These are phyloP conservation scores for Oconnorella tubifera DNA, from an alignment of 2,888 invertebrate genomes.

Conservation along the genomic window DNA sequence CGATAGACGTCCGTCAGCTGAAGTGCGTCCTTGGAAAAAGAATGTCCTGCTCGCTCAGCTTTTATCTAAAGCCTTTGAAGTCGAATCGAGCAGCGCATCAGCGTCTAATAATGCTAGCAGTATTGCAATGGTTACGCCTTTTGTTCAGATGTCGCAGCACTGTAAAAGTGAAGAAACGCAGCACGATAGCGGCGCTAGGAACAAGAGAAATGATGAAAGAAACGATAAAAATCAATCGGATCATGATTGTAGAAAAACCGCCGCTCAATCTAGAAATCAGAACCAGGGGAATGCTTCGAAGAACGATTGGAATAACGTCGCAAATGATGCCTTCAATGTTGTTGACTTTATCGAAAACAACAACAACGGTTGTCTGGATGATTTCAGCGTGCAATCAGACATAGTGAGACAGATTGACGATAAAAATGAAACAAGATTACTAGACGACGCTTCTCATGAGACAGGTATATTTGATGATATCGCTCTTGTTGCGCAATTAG, in stretches of 20 bases:
- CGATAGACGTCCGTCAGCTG: background rate
- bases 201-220: too few species aligned
- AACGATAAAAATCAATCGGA: too few species aligned
- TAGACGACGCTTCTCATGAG: background rate
- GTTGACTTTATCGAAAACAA: background rate
- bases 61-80: constrained; percentile 5
- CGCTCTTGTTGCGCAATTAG: constrained; percentile 11
- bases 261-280: background rate
- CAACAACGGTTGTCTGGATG: background rate
- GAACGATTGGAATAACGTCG: background rate
- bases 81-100: background rate
- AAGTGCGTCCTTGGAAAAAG: constrained; percentile 12
- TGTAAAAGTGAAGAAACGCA: background rate
- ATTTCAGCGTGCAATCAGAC: background rate
- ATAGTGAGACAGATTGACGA: background rate
- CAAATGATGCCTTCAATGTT: background rate
- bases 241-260: too few species aligned
- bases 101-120: constrained; percentile 4
- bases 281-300: background rate
- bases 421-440: background rate
- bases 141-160: constrained; percentile 21
- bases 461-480: constrained; percentile 5
- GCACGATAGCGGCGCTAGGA: background rate
- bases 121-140: constrained; percentile 24
- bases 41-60: constrained; percentile 24